phyloP scores from a whole-genome alignment of 1,140 invertebrate species.

The Drosophila azteca region DNA sequence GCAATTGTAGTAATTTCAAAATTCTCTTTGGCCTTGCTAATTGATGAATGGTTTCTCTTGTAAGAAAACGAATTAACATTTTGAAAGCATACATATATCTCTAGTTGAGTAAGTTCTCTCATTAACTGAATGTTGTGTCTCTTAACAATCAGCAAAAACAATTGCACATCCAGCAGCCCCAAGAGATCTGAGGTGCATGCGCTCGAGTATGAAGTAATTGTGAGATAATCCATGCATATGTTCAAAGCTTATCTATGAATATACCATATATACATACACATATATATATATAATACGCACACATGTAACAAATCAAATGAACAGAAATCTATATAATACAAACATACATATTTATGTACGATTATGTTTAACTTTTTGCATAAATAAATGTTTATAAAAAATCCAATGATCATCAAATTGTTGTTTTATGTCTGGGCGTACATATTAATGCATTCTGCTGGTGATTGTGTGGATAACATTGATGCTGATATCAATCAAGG shows the following conservation, averaged over 20 bases:
- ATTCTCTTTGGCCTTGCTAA: slow-evolving; percentile 52
- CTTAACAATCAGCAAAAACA: slow-evolving; percentile 47
- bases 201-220: slow-evolving; percentile 22
- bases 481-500: too few species aligned
- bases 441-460: too few species aligned
- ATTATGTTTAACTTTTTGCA: slow-evolving; percentile 66
- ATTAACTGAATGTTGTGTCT: slow-evolving; percentile 52
- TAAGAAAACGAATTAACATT: slow-evolving; percentile 22
- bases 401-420: background rate
- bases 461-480: too few species aligned
- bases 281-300: slow-evolving; percentile 15
- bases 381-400: slow-evolving; percentile 80
- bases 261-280: slow-evolving; percentile 7
- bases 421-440: too few species aligned
- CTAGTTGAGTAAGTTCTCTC: slow-evolving; percentile 36
- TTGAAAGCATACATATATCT: slow-evolving; percentile 13
- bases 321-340: slow-evolving; percentile 6
- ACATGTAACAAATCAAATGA: slow-evolving; percentile 27
- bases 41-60: slow-evolving; percentile 32
- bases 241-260: slow-evolving; percentile 30
- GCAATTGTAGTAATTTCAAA: slow-evolving; percentile 70
- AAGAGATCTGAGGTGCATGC: slow-evolving; percentile 24
- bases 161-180: slow-evolving; percentile 20
- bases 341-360: slow-evolving; percentile 36
- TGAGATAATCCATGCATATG: slow-evolving; percentile 46